phyloP scores from a whole-genome alignment of 2,888 invertebrate species.

The Chouioia cunea region DNA sequence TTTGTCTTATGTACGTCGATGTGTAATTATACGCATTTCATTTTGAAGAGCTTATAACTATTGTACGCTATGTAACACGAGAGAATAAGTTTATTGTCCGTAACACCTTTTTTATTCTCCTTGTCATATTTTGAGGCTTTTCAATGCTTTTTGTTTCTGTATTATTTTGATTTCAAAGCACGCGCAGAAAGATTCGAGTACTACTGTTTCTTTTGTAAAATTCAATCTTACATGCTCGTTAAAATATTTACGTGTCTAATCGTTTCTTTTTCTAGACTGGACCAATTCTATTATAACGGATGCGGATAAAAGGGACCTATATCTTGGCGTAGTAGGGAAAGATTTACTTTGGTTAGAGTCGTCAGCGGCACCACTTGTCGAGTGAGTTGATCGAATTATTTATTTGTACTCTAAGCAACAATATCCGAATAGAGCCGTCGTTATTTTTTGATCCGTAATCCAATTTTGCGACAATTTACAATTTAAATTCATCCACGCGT shows the following conservation, averaged over 20 bases:
- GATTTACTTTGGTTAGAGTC: slow-evolving; percentile 65
- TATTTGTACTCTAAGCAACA: too few relatives aligned
- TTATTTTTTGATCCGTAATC: too few relatives aligned
- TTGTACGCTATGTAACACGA: slow-evolving; percentile 10
- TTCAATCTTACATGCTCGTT: too few relatives aligned
- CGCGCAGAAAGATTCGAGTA: slow-evolving; percentile 46
- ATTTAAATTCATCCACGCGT: background rate
- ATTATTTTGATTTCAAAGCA: slow-evolving; percentile 44
- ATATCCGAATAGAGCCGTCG: too few relatives aligned
- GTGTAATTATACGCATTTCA: slow-evolving; percentile 3
- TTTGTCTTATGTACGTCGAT: background rate
- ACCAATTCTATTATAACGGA: slow-evolving; percentile 61
- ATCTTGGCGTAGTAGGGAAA: slow-evolving; percentile 63
- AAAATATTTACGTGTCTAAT: too few relatives aligned
- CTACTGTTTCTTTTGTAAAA: slow-evolving; percentile 1
- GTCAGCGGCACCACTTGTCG: slow-evolving; percentile 61
- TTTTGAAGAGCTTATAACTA: background rate
- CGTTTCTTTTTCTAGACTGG: slow-evolving; percentile 61
- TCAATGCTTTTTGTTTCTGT: slow-evolving; percentile 15
- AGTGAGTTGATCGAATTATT: slow-evolving; percentile 54
- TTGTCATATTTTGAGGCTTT: slow-evolving; percentile 2
- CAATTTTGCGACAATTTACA: too few relatives aligned
- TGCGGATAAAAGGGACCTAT: slow-evolving; percentile 62
- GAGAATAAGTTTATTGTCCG: slow-evolving; percentile 3
- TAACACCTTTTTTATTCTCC: slow-evolving; percentile 18